phyloP scores from a whole-genome alignment of 2,888 invertebrate species.

The Drosophila mimica region DNA sequence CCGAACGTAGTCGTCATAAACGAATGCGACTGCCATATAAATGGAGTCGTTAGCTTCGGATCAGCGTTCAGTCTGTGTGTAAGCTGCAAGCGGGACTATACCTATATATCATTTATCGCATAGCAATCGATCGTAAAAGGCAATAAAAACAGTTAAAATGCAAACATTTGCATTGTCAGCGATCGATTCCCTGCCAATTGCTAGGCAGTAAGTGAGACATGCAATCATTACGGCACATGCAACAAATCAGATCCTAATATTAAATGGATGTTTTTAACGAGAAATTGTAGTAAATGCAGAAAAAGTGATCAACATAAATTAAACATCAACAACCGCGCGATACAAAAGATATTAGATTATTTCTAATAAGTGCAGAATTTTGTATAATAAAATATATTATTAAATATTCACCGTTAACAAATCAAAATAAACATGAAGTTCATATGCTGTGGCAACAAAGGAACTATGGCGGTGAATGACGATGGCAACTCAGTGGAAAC shows the following conservation, averaged over 20 bases:
- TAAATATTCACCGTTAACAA: not conserved
- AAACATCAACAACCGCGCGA: conserved; percentile 1
- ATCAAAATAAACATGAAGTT: conserved; percentile 50
- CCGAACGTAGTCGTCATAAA: conserved; percentile 45
- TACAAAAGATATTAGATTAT: conserved; percentile 1
- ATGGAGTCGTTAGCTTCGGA: conserved; percentile 73
- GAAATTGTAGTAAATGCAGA: conserved; percentile 22
- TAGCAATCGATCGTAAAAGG: not conserved
- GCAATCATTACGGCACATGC: conserved; percentile 51
- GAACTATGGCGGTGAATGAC: conserved; percentile 44
- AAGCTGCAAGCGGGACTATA: conserved; percentile 60
- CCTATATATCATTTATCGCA: conserved; percentile 2
- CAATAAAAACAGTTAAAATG: conserved; percentile 53
- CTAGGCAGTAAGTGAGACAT: conserved; percentile 21
- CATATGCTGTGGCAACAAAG: conserved; percentile 58
- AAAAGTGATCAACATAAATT: conserved; percentile 23
- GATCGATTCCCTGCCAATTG: conserved; percentile 31
- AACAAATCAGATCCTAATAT: conserved; percentile 20
- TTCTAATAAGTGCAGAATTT: not conserved
- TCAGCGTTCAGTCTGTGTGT: conserved; percentile 79
- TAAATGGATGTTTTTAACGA: conserved; percentile 29
- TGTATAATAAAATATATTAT: not conserved
- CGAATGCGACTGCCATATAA: conserved; percentile 63
- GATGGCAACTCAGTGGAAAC: conserved; percentile 12
- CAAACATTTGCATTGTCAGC: conserved; percentile 34